Evolutionary conservation across 2,888 invertebrate genomes (phyloP), one percentile per base, ranked within the genome.

Genomic region (Lumbricus terrestris): DNA sequence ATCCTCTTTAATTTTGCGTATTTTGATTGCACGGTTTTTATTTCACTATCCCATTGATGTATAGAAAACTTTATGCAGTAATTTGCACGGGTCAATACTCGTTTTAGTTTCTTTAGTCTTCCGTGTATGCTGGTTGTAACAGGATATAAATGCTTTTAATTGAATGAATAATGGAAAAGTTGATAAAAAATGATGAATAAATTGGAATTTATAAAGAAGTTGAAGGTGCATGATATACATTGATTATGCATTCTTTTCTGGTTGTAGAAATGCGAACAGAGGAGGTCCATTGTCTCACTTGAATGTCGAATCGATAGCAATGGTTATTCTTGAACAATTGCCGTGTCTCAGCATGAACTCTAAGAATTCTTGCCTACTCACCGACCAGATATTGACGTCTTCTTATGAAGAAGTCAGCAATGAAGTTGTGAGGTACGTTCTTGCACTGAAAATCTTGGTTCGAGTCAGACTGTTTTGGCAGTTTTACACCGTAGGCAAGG

Each of bases 321-420:
- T 92, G 91, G 92, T 92, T 11, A 90, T 90, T 16, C 89, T 92
- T 35, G 92, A 92, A 34, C 92, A 92, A 90, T 83, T 92, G 35
- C 92, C 92, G 18, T 90, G 91, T 54, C 88, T 92, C 13, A 91
- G 91, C 0, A 38, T 42, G 35, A 91, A 90, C 88, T 90, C 83
- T 37, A 90, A 90, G 29, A 89, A 69, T 33, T 88, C 90, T n/a
- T 89, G 89, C 83, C 88, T 92, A 20, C 88, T 92, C 16, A 88
- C 92, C 29, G 92, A 92, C 88, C 54, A 89, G 82, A 82, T 91
- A 42, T 89, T 92, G 47, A 40, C 69, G 29, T 37, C 82, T 0
- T 38, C 82, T n/a, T 23, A 89, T 42, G 82, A 34, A 23, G 88
- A 88, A 33, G 37, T 88, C 34, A 89, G n/a, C 47, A 82, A 90